These are phyloP conservation scores for Collichthys lucidus DNA, from an alignment of 2,113 vertebrate species.

Conservation along the genomic window DNA sequence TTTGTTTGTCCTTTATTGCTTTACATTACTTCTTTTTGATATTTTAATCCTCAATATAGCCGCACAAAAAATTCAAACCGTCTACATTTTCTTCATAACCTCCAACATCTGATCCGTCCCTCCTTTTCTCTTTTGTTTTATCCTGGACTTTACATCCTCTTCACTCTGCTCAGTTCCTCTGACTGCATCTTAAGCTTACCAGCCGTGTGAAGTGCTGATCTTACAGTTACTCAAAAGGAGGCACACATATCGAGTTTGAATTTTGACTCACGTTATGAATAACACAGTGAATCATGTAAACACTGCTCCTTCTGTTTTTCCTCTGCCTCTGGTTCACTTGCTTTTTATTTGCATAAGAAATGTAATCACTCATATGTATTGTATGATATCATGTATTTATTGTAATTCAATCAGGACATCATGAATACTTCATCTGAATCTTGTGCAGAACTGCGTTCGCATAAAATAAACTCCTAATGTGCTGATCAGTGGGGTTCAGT, in stretches of 20 bases:
- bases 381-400: slow-evolving; percentile 33
- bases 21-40: neutral
- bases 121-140: neutral
- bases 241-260: neutral
- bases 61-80: neutral
- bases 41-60: neutral
- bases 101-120: neutral
- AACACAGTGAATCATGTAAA: neutral
- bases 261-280: neutral
- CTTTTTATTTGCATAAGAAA: slow-evolving; percentile 34
- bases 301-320: neutral
- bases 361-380: slow-evolving; percentile 15
- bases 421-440: slow-evolving; percentile 39
- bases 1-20: neutral
- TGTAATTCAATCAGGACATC: slow-evolving; percentile 48
- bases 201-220: slow-evolving; percentile 17
- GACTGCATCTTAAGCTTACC: slow-evolving; percentile 12
- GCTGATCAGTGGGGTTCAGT: slow-evolving; percentile 21
- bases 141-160: neutral
- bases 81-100: neutral
- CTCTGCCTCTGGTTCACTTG: slow-evolving; percentile 34
- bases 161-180: neutral
- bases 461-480: slow-evolving; percentile 27
- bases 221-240: slow-evolving; percentile 3
- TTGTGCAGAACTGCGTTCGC: slow-evolving; percentile 36